Evolutionary conservation across 2,888 invertebrate species (phyloP).

Genomic region (Byasa hedistus): DNA sequence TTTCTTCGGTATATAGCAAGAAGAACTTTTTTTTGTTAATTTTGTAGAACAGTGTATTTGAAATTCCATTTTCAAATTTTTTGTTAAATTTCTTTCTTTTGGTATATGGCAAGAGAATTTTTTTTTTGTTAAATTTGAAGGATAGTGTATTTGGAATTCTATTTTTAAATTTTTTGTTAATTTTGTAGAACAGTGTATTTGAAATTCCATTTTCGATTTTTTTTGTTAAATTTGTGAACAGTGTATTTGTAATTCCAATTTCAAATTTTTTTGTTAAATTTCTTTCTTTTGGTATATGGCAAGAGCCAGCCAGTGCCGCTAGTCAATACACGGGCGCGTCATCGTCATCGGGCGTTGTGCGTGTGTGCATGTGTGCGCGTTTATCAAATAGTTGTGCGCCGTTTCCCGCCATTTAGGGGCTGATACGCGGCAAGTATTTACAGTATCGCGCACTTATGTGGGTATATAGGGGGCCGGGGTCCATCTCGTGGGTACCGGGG

Average conservation of each 20-base stretch:
- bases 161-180: too few species aligned
- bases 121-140: too few species aligned
- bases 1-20: too few species aligned
- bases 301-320: neutral
- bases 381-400: slow-evolving; percentile 33
- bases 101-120: neutral
- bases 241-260: too few species aligned
- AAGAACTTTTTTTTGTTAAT: too few species aligned
- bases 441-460: slow-evolving; percentile 38
- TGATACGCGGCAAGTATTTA: slow-evolving; percentile 38
- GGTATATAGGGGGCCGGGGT: slow-evolving; percentile 35
- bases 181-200: too few species aligned
- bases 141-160: too few species aligned
- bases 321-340: slow-evolving; percentile 5
- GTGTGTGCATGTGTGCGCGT: neutral
- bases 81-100: neutral
- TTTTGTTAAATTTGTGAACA: slow-evolving; percentile 5
- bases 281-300: neutral
- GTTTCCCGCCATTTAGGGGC: slow-evolving; percentile 35
- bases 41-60: too few species aligned
- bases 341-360: slow-evolving; percentile 10
- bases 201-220: too few species aligned
- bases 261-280: slow-evolving; percentile 1
- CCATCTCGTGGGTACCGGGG: slow-evolving; percentile 36
- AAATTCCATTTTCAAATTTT: too few species aligned